Percentiles rank a stretch among this genome's conserved stretches.
Evolutionary conservation across 2,113 vertebrate genomes (phyloP).

Genomic region (Nothobranchius kuhntae): DNA sequence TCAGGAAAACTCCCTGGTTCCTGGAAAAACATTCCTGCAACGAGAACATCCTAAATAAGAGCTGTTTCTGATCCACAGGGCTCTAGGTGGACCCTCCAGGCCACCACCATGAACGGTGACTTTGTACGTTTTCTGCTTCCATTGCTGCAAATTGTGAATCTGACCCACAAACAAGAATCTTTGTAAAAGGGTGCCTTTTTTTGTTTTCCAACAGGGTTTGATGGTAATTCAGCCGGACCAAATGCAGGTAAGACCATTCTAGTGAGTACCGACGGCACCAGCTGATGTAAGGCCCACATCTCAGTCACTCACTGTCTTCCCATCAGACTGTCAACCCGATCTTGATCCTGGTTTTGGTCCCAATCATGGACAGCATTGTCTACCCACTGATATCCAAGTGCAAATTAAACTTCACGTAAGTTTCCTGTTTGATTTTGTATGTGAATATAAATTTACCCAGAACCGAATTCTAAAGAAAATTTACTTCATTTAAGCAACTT

Average conservation of each 20-base stretch:
- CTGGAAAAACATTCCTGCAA: too few species aligned
- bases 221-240: slow-evolving; percentile 89
- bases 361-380: slow-evolving; percentile 81
- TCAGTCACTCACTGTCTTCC: background rate
- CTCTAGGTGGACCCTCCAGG: slow-evolving; percentile 97
- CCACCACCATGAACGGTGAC: slow-evolving; percentile 88
- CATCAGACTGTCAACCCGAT: slow-evolving; percentile 90
- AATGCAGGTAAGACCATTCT: slow-evolving; percentile 88
- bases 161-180: background rate
- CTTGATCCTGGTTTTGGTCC: slow-evolving; percentile 89
- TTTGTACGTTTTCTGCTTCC: slow-evolving; percentile 81
- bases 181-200: background rate
- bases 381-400: slow-evolving; percentile 92
- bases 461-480: too few species aligned
- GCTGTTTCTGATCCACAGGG: slow-evolving; percentile 76
- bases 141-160: background rate
- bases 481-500: too few species aligned
- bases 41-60: background rate
- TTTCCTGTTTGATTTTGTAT: slow-evolving; percentile 1
- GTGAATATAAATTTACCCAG: background rate
- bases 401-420: slow-evolving; percentile 92
- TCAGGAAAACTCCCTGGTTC: too few species aligned
- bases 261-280: too few species aligned
- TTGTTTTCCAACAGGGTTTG: slow-evolving; percentile 75
- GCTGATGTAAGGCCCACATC: background rate